Percentiles rank a stretch among this genome's conserved stretches.
Evolutionary conservation across 2,797 vertebrate genomes (phyloP).

Genomic region (Triplophysa bombifrons): DNA sequence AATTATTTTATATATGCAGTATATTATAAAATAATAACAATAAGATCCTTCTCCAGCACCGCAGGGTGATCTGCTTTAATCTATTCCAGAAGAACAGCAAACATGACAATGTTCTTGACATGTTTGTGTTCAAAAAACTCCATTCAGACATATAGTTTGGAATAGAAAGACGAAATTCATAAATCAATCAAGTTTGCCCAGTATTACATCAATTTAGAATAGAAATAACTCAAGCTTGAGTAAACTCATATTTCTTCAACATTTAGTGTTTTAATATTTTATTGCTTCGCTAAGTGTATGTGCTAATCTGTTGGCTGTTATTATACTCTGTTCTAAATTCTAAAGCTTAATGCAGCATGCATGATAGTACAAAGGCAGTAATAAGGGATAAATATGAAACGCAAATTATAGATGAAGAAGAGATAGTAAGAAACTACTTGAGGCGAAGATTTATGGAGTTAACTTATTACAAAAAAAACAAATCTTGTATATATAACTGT

Average conservation of each 20-base stretch:
- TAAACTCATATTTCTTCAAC: not conserved
- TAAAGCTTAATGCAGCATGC: constrained; percentile 2
- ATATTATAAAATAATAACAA: constrained; percentile 10
- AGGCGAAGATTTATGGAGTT: too few relatives aligned
- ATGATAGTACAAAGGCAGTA: not conserved
- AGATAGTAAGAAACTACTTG: not conserved
- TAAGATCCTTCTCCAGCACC: constrained; percentile 17
- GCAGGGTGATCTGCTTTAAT: constrained; percentile 40
- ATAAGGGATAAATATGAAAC: not conserved
- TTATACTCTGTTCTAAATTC: not conserved
- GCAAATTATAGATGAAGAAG: not conserved
- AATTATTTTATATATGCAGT: too few relatives aligned
- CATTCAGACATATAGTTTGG: not conserved
- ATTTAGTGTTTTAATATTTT: not conserved
- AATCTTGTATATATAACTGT: too few relatives aligned
- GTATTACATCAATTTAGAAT: not conserved
- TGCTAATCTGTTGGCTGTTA: not conserved
- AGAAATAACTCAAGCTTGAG: not conserved
- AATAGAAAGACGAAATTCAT: not conserved
- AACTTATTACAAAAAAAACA: too few relatives aligned
- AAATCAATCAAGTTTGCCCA: not conserved
- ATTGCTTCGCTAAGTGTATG: not conserved
- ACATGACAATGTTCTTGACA: constrained; percentile 26
- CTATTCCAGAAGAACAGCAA: constrained; percentile 54
- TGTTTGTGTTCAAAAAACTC: not conserved